These are phyloP conservation scores for Lithodes maja DNA, from an alignment of 2,888 invertebrate species.

Conservation along the genomic window DNA sequence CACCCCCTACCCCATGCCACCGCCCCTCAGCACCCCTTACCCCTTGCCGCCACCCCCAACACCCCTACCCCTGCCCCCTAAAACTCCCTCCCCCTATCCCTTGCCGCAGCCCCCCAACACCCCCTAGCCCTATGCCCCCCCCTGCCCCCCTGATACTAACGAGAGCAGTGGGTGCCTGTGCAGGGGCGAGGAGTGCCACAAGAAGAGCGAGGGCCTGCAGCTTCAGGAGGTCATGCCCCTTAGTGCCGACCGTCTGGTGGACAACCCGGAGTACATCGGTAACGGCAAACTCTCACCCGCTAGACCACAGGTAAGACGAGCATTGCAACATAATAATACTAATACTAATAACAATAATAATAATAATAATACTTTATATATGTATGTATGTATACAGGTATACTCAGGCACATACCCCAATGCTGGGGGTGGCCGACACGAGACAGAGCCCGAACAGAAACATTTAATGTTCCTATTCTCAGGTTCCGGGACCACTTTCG, in stretches of 20 bases:
- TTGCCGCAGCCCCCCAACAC: background rate
- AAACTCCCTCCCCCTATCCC: background rate
- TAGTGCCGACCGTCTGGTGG: conserved; percentile 52
- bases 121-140: background rate
- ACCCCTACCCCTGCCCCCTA: background rate
- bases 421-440: too few relatives aligned
- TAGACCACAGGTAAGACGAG: conserved; percentile 44
- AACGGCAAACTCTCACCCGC: conserved; percentile 44
- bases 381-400: too few relatives aligned
- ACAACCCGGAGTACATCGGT: conserved; percentile 61
- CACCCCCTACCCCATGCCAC: conserved; percentile 10
- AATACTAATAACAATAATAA: too few relatives aligned
- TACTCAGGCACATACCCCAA: too few relatives aligned
- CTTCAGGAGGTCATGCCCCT: conserved; percentile 52
- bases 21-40: background rate
- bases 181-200: conserved; percentile 56
- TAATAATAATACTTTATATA: too few relatives aligned
- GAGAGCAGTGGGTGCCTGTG: conserved; percentile 63
- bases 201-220: conserved; percentile 54
- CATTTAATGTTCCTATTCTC: too few relatives aligned
- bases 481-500: too few relatives aligned
- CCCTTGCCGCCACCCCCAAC: background rate
- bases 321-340: background rate
- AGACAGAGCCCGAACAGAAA: too few relatives aligned
- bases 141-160: conserved; percentile 21